These are phyloP conservation scores for Trialeurodes vaporariorum DNA, from an alignment of 1,140 invertebrate species.

Conservation along the genomic window DNA sequence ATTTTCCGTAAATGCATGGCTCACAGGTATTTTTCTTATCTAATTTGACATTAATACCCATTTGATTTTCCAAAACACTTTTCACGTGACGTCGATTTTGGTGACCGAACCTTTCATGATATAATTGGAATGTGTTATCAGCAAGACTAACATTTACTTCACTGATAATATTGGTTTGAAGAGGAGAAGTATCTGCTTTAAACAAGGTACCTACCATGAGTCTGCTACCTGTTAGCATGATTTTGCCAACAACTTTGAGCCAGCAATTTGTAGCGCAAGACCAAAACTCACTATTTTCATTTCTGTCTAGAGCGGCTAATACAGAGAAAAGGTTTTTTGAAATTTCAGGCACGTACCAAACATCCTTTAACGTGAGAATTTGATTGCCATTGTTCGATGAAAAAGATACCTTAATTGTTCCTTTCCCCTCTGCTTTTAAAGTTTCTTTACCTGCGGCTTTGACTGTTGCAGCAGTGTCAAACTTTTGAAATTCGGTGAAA, in stretches of 20 bases:
- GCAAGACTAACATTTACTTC: too few species aligned
- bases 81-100: conserved; percentile 27
- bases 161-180: too few species aligned
- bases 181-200: too few species aligned
- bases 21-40: conserved; percentile 27
- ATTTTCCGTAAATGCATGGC: conserved; percentile 26
- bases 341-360: conserved; percentile 28
- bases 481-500: conserved; percentile 24
- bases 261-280: conserved; percentile 21
- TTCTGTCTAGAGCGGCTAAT: conserved; percentile 25
- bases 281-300: conserved; percentile 23
- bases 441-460: conserved; percentile 23
- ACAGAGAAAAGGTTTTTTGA: conserved; percentile 29
- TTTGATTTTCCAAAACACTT: conserved; percentile 16
- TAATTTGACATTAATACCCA: conserved; percentile 24
- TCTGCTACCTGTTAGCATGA: neutral
- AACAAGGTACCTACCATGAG: neutral
- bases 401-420: conserved; percentile 22
- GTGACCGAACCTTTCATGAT: conserved; percentile 27
- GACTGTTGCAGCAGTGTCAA: conserved; percentile 19
- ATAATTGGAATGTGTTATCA: too few species aligned
- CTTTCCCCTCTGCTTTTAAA: conserved; percentile 23
- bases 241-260: conserved; percentile 18
- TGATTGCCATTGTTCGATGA: conserved; percentile 16
- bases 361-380: conserved; percentile 22